Base-by-base conservation (phyloP, 1,140 invertebrate genomes). In the Bombyx mandarina region DNA sequence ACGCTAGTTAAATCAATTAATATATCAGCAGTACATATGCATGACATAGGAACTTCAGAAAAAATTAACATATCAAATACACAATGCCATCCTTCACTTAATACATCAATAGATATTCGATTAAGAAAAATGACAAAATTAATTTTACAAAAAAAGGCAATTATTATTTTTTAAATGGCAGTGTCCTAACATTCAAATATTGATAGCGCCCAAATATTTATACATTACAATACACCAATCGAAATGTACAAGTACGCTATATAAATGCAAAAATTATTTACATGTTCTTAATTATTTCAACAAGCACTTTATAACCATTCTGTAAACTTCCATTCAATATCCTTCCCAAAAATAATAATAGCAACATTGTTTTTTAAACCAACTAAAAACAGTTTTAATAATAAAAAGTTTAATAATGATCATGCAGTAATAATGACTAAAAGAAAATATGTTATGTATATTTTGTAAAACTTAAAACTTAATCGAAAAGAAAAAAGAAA, bases 241-340 rank as follows among this genome's bases (percentile, higher is more conserved):
- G 26, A 69, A 74, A 72, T 69, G 60, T 79, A 77, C 72, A 80
- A 71, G 66, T 73, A 82, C 65, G 67, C 63, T 81, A 75, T 76
- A 73, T 75, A 75, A 79, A 76, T 72, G 77, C 77, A 83, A 84
- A 83, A 82, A 75, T 79, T 86, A 86, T 86, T 83, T 86, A 86
- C 83, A 86, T 63, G 65, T 67, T 65, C 71, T 72, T 67, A 73
- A 69, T 71, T 63, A 66, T 35, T 71, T 54, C 68, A 77, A 80
- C 82, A 79, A 84, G 81, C 81, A 78, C 79, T 79, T 84, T 35
- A 35, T 35, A 82, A 67, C 71, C 69, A 71, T 60, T 66, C 69
- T 62, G 61, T 60, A 64, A 64, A 66, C 71, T 57, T 63, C 69
- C 64, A 64, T 46, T 26, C 26, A 18, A 18, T 54, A 12, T 44